Base-by-base conservation (phyloP, 2,113 vertebrate genomes). In the Atherinomorus stipes region DNA sequence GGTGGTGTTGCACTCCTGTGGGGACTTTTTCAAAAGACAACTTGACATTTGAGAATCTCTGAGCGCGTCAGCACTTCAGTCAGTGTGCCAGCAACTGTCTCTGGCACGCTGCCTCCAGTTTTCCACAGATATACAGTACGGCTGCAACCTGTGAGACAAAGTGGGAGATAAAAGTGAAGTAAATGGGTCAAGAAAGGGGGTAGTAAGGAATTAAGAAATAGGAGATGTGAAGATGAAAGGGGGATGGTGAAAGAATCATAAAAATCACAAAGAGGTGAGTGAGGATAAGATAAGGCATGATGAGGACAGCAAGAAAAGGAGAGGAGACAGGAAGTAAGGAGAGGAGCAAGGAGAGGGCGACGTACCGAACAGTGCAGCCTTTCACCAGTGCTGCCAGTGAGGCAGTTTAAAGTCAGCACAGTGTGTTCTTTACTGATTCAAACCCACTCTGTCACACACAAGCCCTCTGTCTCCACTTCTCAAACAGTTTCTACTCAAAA, bases 341-440 rank as follows among this genome's bases (percentile, higher is more conserved):
- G 38, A 47, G 51, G 26, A 44, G 44, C 62, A 38, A 47, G 64
- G 53, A 65, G 68, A 68, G 75, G 58, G 47, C 47, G 68, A 77
- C 67, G 64, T 59, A 49, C 28, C 11, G 11, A 91, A 92, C 89
- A 92, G 80, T 92, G 85, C 58, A 65, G 87, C 78, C 90, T 93
- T 93, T 93, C 81, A 89, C 79, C 51, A 42, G 73, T 34, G 21
- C 83, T 85, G 83, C 84, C 87, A 83, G 80, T 63, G 77, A 75
- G 67, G 73, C 74, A 77, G 81, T 80, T 81, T 52, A 69, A 80
- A 87, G 87, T 77, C 71, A 56, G 86, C 78, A 90, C 83, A 89
- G 85, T 72, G 76, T 92, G 90, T 92, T 84, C 88, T 84, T 85
- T 84, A 75, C 79, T 76, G 78, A 81, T 87, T 65, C 83, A 42